Percentiles rank a stretch among this genome's conserved stretches.
Conservation (phyloP, 2,797 vertebrate genomes). For the Anguilla obscura region DNA sequence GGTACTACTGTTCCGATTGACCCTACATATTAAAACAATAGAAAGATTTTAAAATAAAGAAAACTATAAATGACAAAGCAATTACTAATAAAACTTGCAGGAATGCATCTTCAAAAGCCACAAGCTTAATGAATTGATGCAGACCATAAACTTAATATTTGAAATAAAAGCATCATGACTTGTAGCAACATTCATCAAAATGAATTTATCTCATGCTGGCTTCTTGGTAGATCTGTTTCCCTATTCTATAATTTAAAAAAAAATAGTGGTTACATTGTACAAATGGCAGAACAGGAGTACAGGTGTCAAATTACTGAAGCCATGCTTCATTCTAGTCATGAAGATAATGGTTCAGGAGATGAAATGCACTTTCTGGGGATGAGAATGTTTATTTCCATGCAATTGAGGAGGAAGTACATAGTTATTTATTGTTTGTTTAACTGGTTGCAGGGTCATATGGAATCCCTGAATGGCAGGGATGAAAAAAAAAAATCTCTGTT, state of each 20-base stretch:
- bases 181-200: neutral
- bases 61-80: neutral
- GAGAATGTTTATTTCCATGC: too few species aligned
- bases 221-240: neutral
- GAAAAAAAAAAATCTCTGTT: too few species aligned
- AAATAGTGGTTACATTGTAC: neutral
- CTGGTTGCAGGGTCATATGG: too few species aligned
- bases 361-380: too few species aligned
- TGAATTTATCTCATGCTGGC: neutral
- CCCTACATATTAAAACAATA: neutral
- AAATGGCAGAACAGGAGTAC: neutral
- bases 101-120: neutral
- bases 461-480: too few species aligned
- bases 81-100: neutral
- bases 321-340: too few species aligned
- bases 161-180: neutral
- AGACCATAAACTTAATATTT: neutral
- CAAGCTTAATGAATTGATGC: neutral
- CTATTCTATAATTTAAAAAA: neutral
- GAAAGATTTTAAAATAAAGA: neutral
- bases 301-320: too few species aligned
- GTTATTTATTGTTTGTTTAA: too few species aligned
- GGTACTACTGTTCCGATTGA: neutral
- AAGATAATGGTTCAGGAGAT: too few species aligned
- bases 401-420: too few species aligned